A percentile compares a stretch with the other conserved stretches of the same genome.
These are phyloP conservation scores for Toxotes chatareus DNA, from an alignment of 2,113 vertebrate genomes.

Conservation along the genomic window DNA sequence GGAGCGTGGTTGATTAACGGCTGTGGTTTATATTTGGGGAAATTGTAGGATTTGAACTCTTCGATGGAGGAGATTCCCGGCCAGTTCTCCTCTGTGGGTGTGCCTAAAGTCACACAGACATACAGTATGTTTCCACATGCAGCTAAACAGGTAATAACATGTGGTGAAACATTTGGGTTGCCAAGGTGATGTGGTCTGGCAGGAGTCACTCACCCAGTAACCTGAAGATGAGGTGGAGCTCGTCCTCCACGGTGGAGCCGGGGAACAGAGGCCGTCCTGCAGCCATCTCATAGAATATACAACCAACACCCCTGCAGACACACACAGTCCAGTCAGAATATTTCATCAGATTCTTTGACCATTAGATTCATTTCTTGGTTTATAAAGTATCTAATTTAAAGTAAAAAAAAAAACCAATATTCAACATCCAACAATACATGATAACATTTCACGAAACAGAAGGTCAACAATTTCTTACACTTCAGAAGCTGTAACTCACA, in stretches of 20 bases:
- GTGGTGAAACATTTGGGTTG: neutral
- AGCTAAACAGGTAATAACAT: neutral
- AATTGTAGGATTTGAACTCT: slow-evolving; percentile 98
- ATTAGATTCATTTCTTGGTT: neutral
- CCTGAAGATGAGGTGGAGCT: slow-evolving; percentile 98
- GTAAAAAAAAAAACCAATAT: neutral
- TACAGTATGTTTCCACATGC: neutral
- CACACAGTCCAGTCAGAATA: neutral
- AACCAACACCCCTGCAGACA: slow-evolving; percentile 92
- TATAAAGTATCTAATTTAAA: neutral
- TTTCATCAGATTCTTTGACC: neutral
- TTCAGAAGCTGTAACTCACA: neutral
- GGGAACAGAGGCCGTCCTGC: slow-evolving; percentile 98
- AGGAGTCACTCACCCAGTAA: slow-evolving; percentile 89
- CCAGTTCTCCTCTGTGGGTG: slow-evolving; percentile 97
- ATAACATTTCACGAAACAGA: neutral
- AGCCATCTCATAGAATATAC: slow-evolving; percentile 99
- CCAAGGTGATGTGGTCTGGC: neutral
- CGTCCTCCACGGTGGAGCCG: slow-evolving; percentile 98
- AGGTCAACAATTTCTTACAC: neutral
- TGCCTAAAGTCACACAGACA: slow-evolving; percentile 83
- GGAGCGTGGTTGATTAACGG: slow-evolving; percentile 97
- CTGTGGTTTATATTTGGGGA: slow-evolving; percentile 97
- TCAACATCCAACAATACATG: neutral
- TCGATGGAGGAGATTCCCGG: slow-evolving; percentile 94